phyloP scores from a whole-genome alignment of 2,888 invertebrate species.

The Troides aeacus region DNA sequence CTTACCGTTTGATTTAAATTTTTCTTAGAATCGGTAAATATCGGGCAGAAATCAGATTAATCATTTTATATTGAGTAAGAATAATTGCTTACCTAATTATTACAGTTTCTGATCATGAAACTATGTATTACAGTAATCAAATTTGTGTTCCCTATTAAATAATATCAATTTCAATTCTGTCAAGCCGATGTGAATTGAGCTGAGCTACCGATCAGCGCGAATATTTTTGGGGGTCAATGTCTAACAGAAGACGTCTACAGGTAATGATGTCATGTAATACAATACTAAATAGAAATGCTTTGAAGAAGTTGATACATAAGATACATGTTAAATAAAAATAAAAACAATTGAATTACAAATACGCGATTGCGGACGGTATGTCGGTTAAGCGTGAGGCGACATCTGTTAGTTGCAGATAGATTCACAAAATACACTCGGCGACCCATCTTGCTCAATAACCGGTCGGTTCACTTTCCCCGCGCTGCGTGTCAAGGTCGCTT shows the following conservation, averaged over 20 bases:
- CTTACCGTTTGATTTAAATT: no score
- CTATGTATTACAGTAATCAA: neutral
- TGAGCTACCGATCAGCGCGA: no score
- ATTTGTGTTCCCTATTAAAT: neutral
- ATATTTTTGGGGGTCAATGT: no score
- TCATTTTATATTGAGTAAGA: no score
- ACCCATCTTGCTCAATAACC: constrained; percentile 63
- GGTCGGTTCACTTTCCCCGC: constrained; percentile 73
- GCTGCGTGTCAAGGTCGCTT: constrained; percentile 71
- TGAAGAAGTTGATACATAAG: no score
- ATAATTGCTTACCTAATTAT: neutral
- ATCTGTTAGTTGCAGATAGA: constrained; percentile 10
- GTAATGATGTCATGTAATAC: neutral
- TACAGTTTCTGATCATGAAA: neutral
- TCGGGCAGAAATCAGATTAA: no score
- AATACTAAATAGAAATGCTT: neutral
- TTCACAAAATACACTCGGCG: constrained; percentile 34
- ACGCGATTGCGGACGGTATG: constrained; percentile 10
- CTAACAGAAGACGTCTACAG: no score
- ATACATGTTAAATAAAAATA: neutral
- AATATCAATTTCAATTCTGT: neutral
- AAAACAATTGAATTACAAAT: neutral
- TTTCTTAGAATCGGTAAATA: no score
- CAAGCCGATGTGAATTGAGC: neutral
- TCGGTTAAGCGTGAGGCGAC: constrained; percentile 21